phyloP scores from a whole-genome alignment of 2,797 vertebrate genomes.

The Sandelia bainsii region DNA sequence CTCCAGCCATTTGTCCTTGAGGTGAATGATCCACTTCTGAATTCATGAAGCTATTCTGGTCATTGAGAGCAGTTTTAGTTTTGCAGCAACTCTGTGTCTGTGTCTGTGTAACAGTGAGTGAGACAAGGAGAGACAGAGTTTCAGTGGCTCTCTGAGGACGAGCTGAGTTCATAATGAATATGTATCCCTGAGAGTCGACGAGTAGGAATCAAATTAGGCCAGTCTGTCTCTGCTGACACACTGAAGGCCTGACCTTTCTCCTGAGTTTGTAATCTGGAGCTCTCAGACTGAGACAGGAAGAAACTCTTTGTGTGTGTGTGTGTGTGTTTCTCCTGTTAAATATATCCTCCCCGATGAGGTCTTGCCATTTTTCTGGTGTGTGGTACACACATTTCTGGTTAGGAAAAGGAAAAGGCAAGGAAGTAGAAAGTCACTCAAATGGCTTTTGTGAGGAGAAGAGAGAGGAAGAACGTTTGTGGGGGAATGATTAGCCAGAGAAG shows the following conservation, averaged over 20 bases:
- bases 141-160: slow-evolving; percentile 20
- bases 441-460: neutral
- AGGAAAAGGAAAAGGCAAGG: neutral
- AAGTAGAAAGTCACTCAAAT: slow-evolving; percentile 6
- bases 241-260: slow-evolving; percentile 31
- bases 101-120: neutral
- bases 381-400: neutral
- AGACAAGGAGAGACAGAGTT: neutral
- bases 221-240: slow-evolving; percentile 34
- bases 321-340: neutral
- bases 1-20: slow-evolving; percentile 10
- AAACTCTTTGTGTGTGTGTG: neutral
- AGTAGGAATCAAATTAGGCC: slow-evolving; percentile 37
- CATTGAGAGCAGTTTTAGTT: slow-evolving; percentile 6
- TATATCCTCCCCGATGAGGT: neutral
- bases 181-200: slow-evolving; percentile 27
- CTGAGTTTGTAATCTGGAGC: slow-evolving; percentile 15
- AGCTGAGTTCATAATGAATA: slow-evolving; percentile 38
- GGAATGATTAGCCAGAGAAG: neutral
- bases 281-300: neutral
- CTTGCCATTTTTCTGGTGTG: neutral
- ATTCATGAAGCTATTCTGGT: slow-evolving; percentile 21
- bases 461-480: neutral
- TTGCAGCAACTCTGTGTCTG: neutral
- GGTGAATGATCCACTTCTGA: slow-evolving; percentile 29